A percentile compares a stretch with the other conserved stretches of the same genome.
phyloP scores from a whole-genome alignment of 2,113 vertebrate species.

The Numida meleagris region DNA sequence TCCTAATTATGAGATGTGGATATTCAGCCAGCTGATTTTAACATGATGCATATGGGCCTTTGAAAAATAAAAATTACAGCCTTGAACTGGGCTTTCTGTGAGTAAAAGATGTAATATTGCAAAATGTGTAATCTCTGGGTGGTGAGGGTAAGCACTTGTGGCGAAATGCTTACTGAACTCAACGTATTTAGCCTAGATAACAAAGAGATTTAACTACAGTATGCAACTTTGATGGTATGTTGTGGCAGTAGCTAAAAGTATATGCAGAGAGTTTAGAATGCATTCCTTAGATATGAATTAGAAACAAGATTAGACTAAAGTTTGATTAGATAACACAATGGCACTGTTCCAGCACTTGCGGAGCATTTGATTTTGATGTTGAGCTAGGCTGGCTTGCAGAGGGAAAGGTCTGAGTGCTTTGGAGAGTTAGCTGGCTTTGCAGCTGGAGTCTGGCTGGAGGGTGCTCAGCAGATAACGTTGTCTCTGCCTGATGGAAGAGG shows the following conservation, averaged over 20 bases:
- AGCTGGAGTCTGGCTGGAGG: constrained; percentile 15
- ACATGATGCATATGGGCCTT: neutral
- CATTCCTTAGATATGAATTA: constrained; percentile 62
- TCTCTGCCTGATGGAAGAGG: neutral
- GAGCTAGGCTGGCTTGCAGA: neutral
- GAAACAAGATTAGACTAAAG: constrained; percentile 45
- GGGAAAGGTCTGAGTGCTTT: neutral
- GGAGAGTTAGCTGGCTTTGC: constrained; percentile 18
- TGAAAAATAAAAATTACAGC: constrained; percentile 26
- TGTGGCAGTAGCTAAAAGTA: constrained; percentile 29
- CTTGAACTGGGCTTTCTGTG: constrained; percentile 35
- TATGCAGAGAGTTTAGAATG: constrained; percentile 28
- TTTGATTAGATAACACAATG: constrained; percentile 43
- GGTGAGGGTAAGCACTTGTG: neutral
- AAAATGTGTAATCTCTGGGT: constrained; percentile 46
- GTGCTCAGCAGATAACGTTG: neutral
- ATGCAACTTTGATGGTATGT: constrained; percentile 18
- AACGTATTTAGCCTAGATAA: constrained; percentile 49
- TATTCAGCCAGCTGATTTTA: constrained; percentile 28
- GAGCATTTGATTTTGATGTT: neutral
- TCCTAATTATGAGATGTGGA: neutral
- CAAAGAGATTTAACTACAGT: constrained; percentile 9
- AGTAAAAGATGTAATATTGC: constrained; percentile 23
- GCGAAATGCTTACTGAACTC: constrained; percentile 35
- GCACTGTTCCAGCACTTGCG: neutral